These are phyloP conservation scores for Nicator chloris DNA, from an alignment of 2,113 vertebrate genomes.

Conservation along the genomic window DNA sequence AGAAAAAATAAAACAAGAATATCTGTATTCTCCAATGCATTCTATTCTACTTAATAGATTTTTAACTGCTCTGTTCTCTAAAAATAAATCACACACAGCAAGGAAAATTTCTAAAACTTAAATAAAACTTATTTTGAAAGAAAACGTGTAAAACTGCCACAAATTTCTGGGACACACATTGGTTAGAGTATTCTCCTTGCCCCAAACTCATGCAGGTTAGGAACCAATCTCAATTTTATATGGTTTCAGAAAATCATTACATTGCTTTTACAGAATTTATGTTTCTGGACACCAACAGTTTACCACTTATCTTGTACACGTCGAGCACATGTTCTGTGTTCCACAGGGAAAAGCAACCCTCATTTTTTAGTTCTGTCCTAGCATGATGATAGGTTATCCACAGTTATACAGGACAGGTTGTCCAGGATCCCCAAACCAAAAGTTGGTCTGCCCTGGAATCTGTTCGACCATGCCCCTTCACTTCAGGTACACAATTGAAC, in stretches of 20 bases:
- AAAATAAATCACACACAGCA: neutral
- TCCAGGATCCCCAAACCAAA: neutral
- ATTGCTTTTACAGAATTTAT: neutral
- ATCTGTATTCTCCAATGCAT: neutral
- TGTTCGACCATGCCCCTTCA: accelerated
- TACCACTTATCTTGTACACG: neutral
- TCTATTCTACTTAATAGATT: neutral
- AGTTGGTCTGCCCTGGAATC: accelerated
- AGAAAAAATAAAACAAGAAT: neutral
- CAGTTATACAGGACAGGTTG: too few species aligned
- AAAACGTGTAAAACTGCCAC: neutral
- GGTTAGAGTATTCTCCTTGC: neutral
- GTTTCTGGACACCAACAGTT: neutral
- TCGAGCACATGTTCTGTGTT: accelerated
- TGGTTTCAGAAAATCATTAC: neutral
- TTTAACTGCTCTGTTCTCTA: neutral
- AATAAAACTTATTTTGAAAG: neutral
- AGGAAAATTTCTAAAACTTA: neutral
- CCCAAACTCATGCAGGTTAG: neutral
- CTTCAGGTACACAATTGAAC: neutral
- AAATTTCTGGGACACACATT: neutral
- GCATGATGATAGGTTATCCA: too few species aligned
- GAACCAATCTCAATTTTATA: neutral
- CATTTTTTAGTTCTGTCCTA: neutral
- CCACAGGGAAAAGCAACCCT: neutral